Base-by-base conservation (phyloP, 2,113 vertebrate genomes). In the Pygoscelis adeliae region DNA sequence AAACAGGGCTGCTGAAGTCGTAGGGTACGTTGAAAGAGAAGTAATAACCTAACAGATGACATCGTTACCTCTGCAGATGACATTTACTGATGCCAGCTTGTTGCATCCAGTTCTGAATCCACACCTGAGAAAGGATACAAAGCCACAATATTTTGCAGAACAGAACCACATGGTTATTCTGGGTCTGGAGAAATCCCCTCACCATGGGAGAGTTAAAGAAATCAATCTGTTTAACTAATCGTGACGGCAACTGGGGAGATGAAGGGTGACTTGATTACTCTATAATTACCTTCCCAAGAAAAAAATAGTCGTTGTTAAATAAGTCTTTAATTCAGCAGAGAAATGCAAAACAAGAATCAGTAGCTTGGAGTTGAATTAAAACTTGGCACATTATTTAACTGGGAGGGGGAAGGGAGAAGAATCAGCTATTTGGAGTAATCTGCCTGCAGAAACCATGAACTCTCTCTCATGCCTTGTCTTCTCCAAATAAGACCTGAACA, bases 161-260 rank as follows among this genome's bases (percentile, higher is more conserved):
- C 56, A 71, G 56, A 95, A 93, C 20, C 26, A 52, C n/a, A 11
- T 62, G 46, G 29, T 87, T 90, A 55, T n/a, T 93, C 65, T 70
- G 40, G 2, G 30, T 79, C 61, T 76, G 36, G 42, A 95, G 82
- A 95, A 95, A 90, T 72, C 30, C 47, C 52, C 27, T 96, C 65
- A 79, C 27, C 44, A 47, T n/a, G 34, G 14, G 26, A 93, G 44
- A 91, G 40, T 72, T 83, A 82, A 84, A 93, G 81, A 83, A 95
- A 73, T 61, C 66, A 90, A 79, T 88, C 70, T 93, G 84, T 87
- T 95, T 91, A 94, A 94, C 73, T 87, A 91, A 96, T 93, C 82
- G 77, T 84, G 87, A 88, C 90, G 56, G 70, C 62, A 91, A 38
- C 40, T 52, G 22, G 46, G 66, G 52, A 93, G 66, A 77, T 5